phyloP scores from a whole-genome alignment of 2,888 invertebrate genomes.

The Limenitis camilla region DNA sequence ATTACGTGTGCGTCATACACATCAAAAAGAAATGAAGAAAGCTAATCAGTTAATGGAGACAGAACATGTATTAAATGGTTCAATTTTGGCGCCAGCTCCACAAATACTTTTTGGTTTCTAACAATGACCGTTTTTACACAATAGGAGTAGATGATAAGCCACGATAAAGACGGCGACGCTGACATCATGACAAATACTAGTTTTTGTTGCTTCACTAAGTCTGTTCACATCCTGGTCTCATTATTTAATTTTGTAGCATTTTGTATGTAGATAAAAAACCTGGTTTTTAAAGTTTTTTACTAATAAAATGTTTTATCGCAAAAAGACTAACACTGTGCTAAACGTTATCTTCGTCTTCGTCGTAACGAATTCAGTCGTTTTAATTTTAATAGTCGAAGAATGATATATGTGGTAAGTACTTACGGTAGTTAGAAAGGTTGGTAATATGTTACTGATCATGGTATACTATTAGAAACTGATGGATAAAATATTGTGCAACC shows the following conservation, averaged over 20 bases:
- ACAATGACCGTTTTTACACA: conserved; percentile 26
- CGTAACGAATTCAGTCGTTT: no score
- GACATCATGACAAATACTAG: conserved; percentile 27
- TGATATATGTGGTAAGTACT: no score
- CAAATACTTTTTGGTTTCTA: conserved; percentile 15
- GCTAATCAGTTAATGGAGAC: conserved; percentile 14
- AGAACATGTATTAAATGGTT: conserved; percentile 9
- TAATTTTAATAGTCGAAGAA: no score
- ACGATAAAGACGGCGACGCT: conserved; percentile 25
- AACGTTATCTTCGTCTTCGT: no score
- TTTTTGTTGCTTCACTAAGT: conserved; percentile 23
- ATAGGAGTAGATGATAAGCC: conserved; percentile 30
- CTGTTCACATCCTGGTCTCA: conserved; percentile 23
- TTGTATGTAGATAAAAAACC: conserved; percentile 9
- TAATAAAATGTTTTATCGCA: neutral
- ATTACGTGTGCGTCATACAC: conserved; percentile 7
- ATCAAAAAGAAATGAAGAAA: conserved; percentile 12
- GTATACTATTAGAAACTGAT: no score
- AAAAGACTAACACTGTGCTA: no score
- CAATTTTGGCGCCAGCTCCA: conserved; percentile 23
- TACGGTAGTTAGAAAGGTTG: no score
- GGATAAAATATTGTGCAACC: no score
- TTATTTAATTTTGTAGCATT: conserved; percentile 18
- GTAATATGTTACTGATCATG: no score
- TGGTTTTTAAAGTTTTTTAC: conserved; percentile 14